Base-by-base conservation (phyloP, 2,797 vertebrate genomes). In the Sebastes itinus region DNA sequence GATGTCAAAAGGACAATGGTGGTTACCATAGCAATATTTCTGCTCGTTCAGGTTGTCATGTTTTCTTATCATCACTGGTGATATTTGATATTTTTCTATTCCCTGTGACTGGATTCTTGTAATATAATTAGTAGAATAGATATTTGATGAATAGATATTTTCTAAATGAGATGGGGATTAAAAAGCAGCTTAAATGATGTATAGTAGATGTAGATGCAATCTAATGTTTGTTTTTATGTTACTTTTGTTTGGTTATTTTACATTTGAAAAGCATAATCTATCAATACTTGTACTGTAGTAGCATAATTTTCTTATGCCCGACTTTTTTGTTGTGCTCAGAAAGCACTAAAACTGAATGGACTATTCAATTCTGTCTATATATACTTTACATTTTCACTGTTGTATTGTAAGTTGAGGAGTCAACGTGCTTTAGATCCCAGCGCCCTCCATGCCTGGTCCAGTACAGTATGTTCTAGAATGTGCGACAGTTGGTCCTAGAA, bases 21-120 rank as follows among this genome's bases (percentile, higher is more conserved):
- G 90, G 93, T 95, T 92, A 95, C 92, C 94, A 95, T 94, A 96
- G 95, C 95, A 96, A 96, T 96, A 96, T 95, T 93, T 95, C 92
- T 90, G 93, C 95, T 95, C 55, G 92, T 96, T 95, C 94, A 94
- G 93, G 95, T 95, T 88, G 94, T 95, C 94, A 95, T 92, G 93
- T 96, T 96, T 95, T 96, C 94, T 93, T 89, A 95, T 93, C 94
- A 95, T 95, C 91, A 93, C 87, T 92, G 93, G 94, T 95, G 92
- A 96, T 96, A 96, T 95, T 94, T 94, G 90, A 96, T 96, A 97
- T 97, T 97, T 97, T 97, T 97, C 92, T 97, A 96, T 94, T 95
- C 93, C 80, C 90, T 90, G 93, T 96, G 90, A 95, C 94, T 95
- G 90, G 84, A 93, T 94, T 94, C 92, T 95, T 95, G 93, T 95